Evolutionary conservation across 2,113 vertebrate species (phyloP), one percentile per base, ranked within the genome.

Genomic region (Apistogramma diplotaenia): DNA sequence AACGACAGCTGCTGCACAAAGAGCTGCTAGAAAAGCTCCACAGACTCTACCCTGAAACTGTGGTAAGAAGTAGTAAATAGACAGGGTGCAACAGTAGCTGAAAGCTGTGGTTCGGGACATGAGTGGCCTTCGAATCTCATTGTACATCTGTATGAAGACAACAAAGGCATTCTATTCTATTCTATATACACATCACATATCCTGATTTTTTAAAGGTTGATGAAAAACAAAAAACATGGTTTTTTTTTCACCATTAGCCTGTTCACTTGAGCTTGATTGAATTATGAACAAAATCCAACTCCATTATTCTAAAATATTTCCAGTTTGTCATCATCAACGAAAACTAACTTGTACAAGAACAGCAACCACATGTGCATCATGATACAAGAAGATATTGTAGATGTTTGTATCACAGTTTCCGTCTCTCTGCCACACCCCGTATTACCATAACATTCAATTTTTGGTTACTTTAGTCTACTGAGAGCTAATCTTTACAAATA

Each of bases 21-120:
- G 97, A 99, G 84, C 79, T 96, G 58, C 88, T 99, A 15, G 96
- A 97, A 25, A 96, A 89, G 81, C 95, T 99, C 10, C 94, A 86
- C 82, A 95, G 96, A 71, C 94, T 97, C 0, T 97, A 95, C 84
- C 97, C 98, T 0, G 96, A 97, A 27, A 79, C 91, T 7, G 96
- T 99, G 97, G 98, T 99, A 94, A 96, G 79, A 77, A 27, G 70
- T 12, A 29, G 25, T 37, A 35, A 55, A 21, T 54, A 33, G 10
- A 53, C 49, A 21, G 49, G 29, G 1, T 40, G 54, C 62, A 70
- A 43, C 40, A 70, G n/a, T 49, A 27, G 23, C 62, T 9, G 5
- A 46, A 49, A 67, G 19, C 40, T 27, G 35, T 65, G 61, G 21
- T 43, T 65, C 1, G 15, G 61, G 37, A 46, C 37, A 46, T 46